Evolutionary conservation across 2,888 invertebrate species (phyloP).

Genomic region (Stenotaenia linearis): DNA sequence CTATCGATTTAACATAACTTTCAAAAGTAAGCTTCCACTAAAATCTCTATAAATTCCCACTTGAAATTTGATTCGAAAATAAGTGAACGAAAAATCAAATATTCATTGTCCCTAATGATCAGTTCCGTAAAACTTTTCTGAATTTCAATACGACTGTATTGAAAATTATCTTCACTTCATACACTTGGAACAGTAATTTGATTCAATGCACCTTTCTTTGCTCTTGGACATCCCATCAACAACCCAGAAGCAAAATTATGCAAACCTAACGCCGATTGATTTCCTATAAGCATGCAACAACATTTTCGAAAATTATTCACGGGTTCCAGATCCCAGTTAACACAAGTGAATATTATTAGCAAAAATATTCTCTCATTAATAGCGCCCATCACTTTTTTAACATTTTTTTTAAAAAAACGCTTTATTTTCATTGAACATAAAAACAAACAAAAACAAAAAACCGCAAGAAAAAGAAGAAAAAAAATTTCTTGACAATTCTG

Average conservation of each 20-base stretch:
- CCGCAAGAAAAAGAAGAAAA: not conserved
- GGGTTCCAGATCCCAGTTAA: not conserved
- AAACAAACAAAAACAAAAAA: not conserved
- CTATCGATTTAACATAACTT: too few relatives aligned
- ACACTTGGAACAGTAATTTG: not conserved
- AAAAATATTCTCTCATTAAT: not conserved
- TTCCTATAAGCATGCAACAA: slow-evolving; percentile 1
- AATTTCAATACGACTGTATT: not conserved
- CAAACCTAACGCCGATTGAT: not conserved
- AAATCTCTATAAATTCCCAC: too few relatives aligned
- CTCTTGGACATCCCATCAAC: not conserved
- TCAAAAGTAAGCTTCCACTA: too few relatives aligned
- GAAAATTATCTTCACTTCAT: not conserved
- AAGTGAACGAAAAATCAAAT: too few relatives aligned
- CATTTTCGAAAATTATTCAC: not conserved
- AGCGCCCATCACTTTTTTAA: too few relatives aligned
- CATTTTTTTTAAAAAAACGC: too few relatives aligned
- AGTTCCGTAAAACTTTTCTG: too few relatives aligned
- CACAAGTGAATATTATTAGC: not conserved
- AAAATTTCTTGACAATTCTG: not conserved
- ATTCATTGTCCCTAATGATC: too few relatives aligned
- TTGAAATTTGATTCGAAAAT: too few relatives aligned
- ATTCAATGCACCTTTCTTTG: not conserved
- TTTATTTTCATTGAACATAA: not conserved
- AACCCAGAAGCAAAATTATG: not conserved